Base-by-base conservation (phyloP, 2,113 vertebrate genomes). In the Zeus faber region DNA sequence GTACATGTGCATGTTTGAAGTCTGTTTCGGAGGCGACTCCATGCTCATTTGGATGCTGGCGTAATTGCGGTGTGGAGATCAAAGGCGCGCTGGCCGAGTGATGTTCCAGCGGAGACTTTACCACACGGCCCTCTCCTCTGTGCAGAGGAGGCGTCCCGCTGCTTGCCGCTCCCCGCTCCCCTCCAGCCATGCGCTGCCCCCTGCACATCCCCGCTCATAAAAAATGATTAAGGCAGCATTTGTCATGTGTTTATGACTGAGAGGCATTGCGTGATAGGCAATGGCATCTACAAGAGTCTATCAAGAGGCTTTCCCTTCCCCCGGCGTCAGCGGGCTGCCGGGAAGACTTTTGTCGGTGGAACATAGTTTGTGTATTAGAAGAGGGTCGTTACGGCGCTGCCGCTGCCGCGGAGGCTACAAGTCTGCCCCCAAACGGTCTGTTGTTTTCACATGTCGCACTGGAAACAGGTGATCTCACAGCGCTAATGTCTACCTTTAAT, bases 171-270 rank as follows among this genome's bases (percentile, higher is more conserved):
- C 90, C 91, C 92, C 92, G 92, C 93, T 93, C 89, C 93, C 94
- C 93, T 94, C 91, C 87, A 92, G 93, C 94, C 92, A 93, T 91
- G 90, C 89, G 89, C 91, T 95, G 81, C 86, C 93, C 93, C 92
- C 92, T 93, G 93, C 94, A 92, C 94, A 96, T 95, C 93, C 93
- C 92, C 90, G 91, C 94, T 98, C 91, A 87, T 98, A 97, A 98
- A 98, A 96, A 93, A 94, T 95, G 93, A 97, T 95, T 95, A 96
- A 94, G 94, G 93, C 94, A 89, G 92, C 94, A 92, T 95, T 98
- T 96, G 93, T 96, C 94, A 93, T 96, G 92, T 94, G 93, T 98
- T 98, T 96, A 98, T 94, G 92, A 95, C 91, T 90, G 87, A 89
- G 91, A 93, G 93, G 91, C 91, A 91, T 92, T 91, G 92, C 94